phyloP scores from a whole-genome alignment of 1,140 invertebrate species.

The Platyura marginata region DNA sequence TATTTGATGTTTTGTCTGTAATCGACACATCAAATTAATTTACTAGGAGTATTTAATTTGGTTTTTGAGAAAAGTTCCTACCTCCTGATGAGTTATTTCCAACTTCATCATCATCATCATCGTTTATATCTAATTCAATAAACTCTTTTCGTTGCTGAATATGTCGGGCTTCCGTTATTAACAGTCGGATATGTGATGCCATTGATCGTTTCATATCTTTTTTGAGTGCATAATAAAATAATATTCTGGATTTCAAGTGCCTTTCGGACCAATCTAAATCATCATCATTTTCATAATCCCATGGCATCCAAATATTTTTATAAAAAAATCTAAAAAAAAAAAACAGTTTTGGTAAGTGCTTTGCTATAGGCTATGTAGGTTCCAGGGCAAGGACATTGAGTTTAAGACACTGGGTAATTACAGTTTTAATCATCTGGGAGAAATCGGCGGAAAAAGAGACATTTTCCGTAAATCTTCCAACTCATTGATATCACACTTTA shows the following conservation, averaged over 20 bases:
- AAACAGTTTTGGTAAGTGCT: neutral
- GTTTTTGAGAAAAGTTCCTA: neutral
- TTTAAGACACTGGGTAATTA: no score
- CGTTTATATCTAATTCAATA: constrained; percentile 27
- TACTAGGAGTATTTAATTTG: neutral
- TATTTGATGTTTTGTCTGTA: constrained; percentile 14
- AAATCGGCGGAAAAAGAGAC: no score
- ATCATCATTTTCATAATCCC: constrained; percentile 39
- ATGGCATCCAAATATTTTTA: constrained; percentile 39
- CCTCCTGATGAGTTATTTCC: neutral
- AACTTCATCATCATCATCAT: constrained; percentile 22
- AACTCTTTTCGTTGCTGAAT: constrained; percentile 28
- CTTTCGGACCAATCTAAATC: constrained; percentile 30
- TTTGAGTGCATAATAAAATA: constrained; percentile 37
- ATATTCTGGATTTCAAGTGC: constrained; percentile 34
- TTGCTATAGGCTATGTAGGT: no score
- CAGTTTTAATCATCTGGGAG: no score
- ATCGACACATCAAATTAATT: neutral
- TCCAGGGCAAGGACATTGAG: no score
- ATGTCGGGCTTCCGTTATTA: constrained; percentile 32
- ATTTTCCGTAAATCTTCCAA: no score
- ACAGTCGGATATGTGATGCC: constrained; percentile 30
- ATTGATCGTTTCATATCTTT: constrained; percentile 27
- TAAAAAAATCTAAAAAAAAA: constrained; percentile 31
- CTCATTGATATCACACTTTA: no score